phyloP scores from a whole-genome alignment of 2,113 vertebrate species.

The Okapia johnstoni region DNA sequence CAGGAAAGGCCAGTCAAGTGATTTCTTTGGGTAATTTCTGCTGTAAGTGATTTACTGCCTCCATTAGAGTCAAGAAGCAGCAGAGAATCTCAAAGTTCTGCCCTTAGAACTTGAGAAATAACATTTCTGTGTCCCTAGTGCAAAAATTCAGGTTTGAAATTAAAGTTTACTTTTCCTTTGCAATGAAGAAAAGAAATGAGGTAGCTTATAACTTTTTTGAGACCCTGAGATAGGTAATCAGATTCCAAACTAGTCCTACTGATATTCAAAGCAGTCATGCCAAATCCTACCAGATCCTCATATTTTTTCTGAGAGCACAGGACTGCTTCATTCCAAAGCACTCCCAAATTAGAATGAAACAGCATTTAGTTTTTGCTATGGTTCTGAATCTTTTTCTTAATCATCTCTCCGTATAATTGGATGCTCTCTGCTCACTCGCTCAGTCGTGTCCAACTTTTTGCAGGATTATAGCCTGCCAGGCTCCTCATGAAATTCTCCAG shows the following conservation, averaged over 20 bases:
- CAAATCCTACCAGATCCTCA: background rate
- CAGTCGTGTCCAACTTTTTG: background rate
- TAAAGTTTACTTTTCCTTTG: background rate
- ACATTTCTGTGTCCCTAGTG: background rate
- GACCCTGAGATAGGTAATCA: background rate
- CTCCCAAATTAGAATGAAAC: background rate
- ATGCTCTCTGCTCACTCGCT: background rate
- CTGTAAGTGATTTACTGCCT: background rate
- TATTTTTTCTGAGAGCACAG: background rate
- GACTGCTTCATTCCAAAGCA: background rate
- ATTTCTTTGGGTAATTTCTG: background rate
- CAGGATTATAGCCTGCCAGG: background rate
- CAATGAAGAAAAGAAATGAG: background rate
- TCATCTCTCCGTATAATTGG: background rate
- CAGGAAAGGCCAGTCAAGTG: background rate
- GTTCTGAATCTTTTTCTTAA: background rate
- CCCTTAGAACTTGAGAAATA: background rate
- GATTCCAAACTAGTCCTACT: background rate
- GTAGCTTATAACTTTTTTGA: background rate
- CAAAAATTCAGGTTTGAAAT: constrained; percentile 14
- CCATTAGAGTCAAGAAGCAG: background rate
- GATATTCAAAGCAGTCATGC: background rate
- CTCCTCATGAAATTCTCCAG: background rate
- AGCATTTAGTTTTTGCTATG: background rate
- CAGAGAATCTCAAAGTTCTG: background rate